Percentiles rank a stretch among this genome's conserved stretches.
phyloP scores from a whole-genome alignment of 2,797 vertebrate genomes.

The Falco novaeseelandiae region DNA sequence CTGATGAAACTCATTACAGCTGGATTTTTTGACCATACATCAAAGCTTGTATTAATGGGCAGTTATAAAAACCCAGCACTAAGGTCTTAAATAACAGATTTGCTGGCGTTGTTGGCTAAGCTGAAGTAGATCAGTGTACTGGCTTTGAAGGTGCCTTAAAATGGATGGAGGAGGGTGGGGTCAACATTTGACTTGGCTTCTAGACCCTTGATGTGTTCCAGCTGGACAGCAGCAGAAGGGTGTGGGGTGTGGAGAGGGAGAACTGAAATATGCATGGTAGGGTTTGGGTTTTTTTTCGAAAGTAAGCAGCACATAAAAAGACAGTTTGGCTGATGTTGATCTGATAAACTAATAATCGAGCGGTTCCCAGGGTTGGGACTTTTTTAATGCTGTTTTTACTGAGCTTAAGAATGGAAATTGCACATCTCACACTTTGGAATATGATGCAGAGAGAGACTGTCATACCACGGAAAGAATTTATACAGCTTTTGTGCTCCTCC shows the following conservation, averaged over 20 bases:
- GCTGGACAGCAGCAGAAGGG: slow-evolving; percentile 71
- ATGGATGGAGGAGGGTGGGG: slow-evolving; percentile 78
- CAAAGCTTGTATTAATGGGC: slow-evolving; percentile 71
- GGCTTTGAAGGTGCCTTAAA: slow-evolving; percentile 79
- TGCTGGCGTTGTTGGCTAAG: slow-evolving; percentile 70
- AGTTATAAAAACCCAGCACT: slow-evolving; percentile 72
- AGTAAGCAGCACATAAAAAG: slow-evolving; percentile 51
- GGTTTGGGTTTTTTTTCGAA: background rate
- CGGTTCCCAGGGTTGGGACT: background rate
- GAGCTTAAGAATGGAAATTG: slow-evolving; percentile 31
- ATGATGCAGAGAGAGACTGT: background rate
- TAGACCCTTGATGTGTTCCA: slow-evolving; percentile 76
- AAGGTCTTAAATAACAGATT: slow-evolving; percentile 72
- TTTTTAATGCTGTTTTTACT: slow-evolving; percentile 27
- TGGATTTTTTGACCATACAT: slow-evolving; percentile 70
- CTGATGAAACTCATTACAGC: slow-evolving; percentile 66
- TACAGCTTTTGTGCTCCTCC: background rate
- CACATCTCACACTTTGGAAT: slow-evolving; percentile 11
- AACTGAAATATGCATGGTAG: slow-evolving; percentile 45
- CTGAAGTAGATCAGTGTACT: slow-evolving; percentile 59
- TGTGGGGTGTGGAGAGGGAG: slow-evolving; percentile 54
- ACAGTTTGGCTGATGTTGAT: slow-evolving; percentile 35
- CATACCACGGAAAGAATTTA: background rate
- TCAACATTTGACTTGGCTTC: slow-evolving; percentile 77
- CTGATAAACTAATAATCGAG: slow-evolving; percentile 23